phyloP scores from a whole-genome alignment of 2,113 vertebrate species.

The Ochotona princeps region DNA sequence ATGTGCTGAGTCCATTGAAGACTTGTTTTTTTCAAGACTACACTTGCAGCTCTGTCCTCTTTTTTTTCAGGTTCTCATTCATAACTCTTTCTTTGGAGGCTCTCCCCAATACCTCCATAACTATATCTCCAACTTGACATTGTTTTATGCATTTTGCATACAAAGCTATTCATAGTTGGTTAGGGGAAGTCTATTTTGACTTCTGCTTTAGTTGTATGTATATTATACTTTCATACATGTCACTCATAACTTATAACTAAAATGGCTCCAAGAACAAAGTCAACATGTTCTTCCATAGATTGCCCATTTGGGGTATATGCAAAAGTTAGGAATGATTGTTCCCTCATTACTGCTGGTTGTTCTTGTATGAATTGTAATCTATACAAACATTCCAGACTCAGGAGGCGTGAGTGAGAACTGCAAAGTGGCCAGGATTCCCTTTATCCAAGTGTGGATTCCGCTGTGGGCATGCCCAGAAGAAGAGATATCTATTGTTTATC shows the following conservation, averaged over 20 bases:
- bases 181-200: too few relatives aligned
- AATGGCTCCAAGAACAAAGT: neutral
- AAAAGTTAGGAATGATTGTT: neutral
- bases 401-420: neutral
- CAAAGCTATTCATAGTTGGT: too few relatives aligned
- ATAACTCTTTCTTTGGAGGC: neutral
- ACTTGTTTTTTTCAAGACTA: neutral
- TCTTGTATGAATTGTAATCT: neutral
- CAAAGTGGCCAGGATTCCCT: neutral
- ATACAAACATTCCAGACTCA: neutral
- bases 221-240: too few relatives aligned
- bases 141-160: neutral
- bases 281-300: neutral
- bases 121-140: conserved; percentile 19
- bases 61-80: neutral
- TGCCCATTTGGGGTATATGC: neutral
- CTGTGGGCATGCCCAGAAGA: neutral
- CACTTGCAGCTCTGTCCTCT: neutral
- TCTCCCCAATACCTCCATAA: neutral
- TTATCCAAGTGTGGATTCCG: neutral
- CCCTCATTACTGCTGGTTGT: neutral
- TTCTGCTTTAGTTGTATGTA: too few relatives aligned
- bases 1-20: neutral
- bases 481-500: neutral
- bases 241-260: neutral